These are phyloP conservation scores for Cordylochernes scorpioides DNA, from an alignment of 2,888 invertebrate genomes.

Conservation along the genomic window DNA sequence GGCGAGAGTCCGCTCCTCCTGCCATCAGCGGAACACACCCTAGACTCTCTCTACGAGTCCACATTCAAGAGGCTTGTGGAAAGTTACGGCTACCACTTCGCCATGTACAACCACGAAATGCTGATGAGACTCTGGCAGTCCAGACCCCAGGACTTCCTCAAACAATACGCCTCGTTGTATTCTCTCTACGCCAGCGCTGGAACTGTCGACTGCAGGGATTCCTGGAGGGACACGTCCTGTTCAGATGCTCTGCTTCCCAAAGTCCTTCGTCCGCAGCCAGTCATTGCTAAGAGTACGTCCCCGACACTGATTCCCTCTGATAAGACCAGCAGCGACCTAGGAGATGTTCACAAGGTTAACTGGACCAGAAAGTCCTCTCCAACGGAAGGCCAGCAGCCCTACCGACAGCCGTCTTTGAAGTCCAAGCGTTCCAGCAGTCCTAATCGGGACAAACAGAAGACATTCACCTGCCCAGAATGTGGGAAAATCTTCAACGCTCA, in stretches of 20 bases:
- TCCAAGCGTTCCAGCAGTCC: slow-evolving; percentile 14
- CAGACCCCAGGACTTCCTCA: slow-evolving; percentile 8
- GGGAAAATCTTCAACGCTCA: slow-evolving; percentile 96
- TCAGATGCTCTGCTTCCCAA: no score
- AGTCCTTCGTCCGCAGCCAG: neutral
- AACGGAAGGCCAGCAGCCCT: slow-evolving; percentile 23
- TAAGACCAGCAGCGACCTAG: neutral
- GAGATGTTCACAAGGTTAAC: neutral
- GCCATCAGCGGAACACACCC: neutral
- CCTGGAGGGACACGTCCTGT: neutral
- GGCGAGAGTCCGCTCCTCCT: slow-evolving; percentile 6
- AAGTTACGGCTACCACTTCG: slow-evolving; percentile 4
- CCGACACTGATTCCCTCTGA: neutral
- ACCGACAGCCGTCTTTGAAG: slow-evolving; percentile 25
- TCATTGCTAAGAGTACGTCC: neutral
- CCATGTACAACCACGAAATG: slow-evolving; percentile 2
- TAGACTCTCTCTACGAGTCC: slow-evolving; percentile 7
- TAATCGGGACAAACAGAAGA: slow-evolving; percentile 31
- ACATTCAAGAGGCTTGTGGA: slow-evolving; percentile 8
- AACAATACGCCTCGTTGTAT: slow-evolving; percentile 9
- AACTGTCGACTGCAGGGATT: neutral
- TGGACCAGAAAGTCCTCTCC: no score
- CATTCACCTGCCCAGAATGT: slow-evolving; percentile 79
- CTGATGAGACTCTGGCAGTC: slow-evolving; percentile 4
- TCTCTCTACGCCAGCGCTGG: slow-evolving; percentile 4